Conservation (phyloP, 2,113 vertebrate species). For the Tupaia chinensis region DNA sequence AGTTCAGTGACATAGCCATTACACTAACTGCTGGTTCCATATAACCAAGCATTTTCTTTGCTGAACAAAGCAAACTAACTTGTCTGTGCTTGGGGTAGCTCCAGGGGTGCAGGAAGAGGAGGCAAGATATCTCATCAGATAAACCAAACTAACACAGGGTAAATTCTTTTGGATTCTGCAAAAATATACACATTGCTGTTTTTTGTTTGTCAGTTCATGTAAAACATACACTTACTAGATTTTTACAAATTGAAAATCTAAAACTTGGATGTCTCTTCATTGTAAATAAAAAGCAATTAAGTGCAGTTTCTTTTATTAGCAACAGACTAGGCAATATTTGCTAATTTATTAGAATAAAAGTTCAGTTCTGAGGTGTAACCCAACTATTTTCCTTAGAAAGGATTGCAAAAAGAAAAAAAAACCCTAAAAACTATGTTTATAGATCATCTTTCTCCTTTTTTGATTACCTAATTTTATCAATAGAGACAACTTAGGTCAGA, state of each 20-base stretch:
- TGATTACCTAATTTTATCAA: conserved; percentile 38
- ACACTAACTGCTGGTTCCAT: too few relatives aligned
- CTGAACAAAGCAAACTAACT: conserved; percentile 43
- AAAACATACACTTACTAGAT: conserved; percentile 14
- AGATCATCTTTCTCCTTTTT: conserved; percentile 8
- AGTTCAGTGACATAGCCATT: too few relatives aligned
- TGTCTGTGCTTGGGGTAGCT: background rate
- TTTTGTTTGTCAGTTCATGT: conserved; percentile 11
- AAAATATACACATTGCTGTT: background rate
- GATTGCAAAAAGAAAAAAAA: conserved; percentile 21
- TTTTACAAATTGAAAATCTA: conserved; percentile 14
- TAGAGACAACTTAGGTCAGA: conserved; percentile 13
- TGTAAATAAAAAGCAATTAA: background rate
- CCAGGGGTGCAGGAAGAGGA: background rate
- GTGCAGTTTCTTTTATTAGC: background rate
- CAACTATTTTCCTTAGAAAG: conserved; percentile 24
- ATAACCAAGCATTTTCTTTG: conserved; percentile 43
- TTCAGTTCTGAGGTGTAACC: background rate
- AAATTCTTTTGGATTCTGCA: background rate
- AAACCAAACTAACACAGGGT: background rate
- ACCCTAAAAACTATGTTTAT: background rate
- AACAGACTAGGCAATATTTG: background rate
- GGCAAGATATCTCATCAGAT: background rate
- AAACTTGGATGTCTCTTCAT: background rate
- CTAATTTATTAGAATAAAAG: conserved; percentile 9